Base-by-base conservation (phyloP, 2,888 invertebrate genomes). In the Microctonus hyperodae region DNA sequence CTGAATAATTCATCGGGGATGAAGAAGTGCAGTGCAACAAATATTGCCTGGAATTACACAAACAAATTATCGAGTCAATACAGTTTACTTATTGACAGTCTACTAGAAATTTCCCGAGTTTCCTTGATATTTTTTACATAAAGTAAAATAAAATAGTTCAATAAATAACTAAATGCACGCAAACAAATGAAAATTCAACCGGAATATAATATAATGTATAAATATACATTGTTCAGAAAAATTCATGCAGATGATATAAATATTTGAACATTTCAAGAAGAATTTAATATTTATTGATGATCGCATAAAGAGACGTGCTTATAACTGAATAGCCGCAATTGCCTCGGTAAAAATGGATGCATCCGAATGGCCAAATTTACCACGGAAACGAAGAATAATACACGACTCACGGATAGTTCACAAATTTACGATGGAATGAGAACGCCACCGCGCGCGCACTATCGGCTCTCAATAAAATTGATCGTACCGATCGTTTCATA, bases 391-490 rank as follows among this genome's bases (percentile, higher is more conserved):
- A 59, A 55, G 67, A 63, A 67, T 62, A 63, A 67, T 67, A 63
- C 67, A 53, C 53, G 58, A 40, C 51, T 58, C 67, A 67, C 40
- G 57, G 44, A 63, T 67, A 40, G 63, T 64, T 44, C 58, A 63
- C 58, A 51, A 57, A 67, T 67, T 67, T 63, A 67, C 59, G 63
- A 59, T 37, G 23, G 51, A 44, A 22, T 51, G 50, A 61, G 20
- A 28, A 20, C 31, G 56, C 35, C 31, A 33, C 55, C 57, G 33
- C 44, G 16, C 37, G 25, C 53, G 50, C 51, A 67, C 58, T 67
- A 67, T 63, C 66, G 51, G 50, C 56, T 62, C 58, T 67, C 62
- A 63, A 67, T 67, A 63, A 67, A 67, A 67, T 67, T 63, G 67
- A 67, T 67, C 58, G 62, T 37, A 50, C 48, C 55, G 50, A 63